A percentile compares a stretch with the other conserved stretches of the same genome.
Evolutionary conservation across 2,797 vertebrate genomes (phyloP).

Genomic region (Hozukius guyotensis): DNA sequence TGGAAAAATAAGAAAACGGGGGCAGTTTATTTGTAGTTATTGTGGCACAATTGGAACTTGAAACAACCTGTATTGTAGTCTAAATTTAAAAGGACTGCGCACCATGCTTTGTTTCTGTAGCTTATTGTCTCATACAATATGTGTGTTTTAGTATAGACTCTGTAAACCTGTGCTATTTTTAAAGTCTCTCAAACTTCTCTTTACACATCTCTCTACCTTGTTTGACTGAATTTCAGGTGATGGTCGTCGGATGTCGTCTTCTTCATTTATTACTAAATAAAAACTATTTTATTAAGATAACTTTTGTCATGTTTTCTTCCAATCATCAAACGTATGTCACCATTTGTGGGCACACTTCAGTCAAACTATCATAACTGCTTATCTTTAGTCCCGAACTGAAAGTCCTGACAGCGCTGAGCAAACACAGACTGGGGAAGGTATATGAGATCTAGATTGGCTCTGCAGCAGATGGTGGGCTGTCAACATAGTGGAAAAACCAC

Average conservation of each 20-base stretch:
- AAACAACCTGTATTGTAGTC: slow-evolving; percentile 4
- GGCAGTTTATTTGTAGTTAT: slow-evolving; percentile 31
- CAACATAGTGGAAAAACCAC: slow-evolving; percentile 48
- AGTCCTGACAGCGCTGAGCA: slow-evolving; percentile 60
- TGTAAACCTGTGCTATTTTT: slow-evolving; percentile 29
- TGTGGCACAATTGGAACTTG: slow-evolving; percentile 15
- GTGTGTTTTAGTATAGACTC: background rate
- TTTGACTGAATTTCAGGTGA: slow-evolving; percentile 75
- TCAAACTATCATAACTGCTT: slow-evolving; percentile 39
- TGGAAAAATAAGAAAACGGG: slow-evolving; percentile 39
- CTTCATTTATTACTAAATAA: slow-evolving; percentile 61
- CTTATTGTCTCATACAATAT: background rate
- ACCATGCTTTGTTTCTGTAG: background rate
- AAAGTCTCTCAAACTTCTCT: slow-evolving; percentile 5
- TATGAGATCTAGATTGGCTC: slow-evolving; percentile 62
- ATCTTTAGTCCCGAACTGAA: slow-evolving; percentile 46
- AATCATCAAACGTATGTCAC: slow-evolving; percentile 10
- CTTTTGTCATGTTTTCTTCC: slow-evolving; percentile 15
- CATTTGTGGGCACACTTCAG: slow-evolving; percentile 12
- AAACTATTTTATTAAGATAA: slow-evolving; percentile 50
- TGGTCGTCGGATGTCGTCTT: slow-evolving; percentile 51
- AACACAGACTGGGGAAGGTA: slow-evolving; percentile 62
- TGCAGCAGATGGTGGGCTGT: slow-evolving; percentile 79
- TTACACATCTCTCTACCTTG: slow-evolving; percentile 51
- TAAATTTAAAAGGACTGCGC: slow-evolving; percentile 6